Percentiles rank a stretch among this genome's conserved stretches.
Conservation (phyloP, 2,797 vertebrate species). For the Halcyon leucocephala region DNA sequence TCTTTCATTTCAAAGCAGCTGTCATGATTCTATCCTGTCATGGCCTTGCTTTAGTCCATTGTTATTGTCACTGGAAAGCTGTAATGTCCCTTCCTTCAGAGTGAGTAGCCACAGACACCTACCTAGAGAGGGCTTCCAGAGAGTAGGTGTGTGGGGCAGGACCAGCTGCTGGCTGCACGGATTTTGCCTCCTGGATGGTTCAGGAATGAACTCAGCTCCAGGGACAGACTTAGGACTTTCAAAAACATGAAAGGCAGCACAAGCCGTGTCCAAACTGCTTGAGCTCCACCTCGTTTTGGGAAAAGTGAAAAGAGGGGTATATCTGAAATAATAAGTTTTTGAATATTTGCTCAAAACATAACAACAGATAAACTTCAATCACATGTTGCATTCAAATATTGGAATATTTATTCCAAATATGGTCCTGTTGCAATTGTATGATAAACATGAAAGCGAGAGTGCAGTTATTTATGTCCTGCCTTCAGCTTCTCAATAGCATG, state of each 20-base stretch:
- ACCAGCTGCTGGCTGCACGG: fast-evolving
- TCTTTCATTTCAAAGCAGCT: neutral
- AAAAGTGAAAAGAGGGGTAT: conserved; percentile 31
- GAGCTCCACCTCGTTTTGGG: neutral
- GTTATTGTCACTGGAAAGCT: neutral
- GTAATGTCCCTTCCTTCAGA: fast-evolving
- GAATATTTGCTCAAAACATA: conserved; percentile 69
- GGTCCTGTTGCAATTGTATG: conserved; percentile 72
- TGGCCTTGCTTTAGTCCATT: neutral
- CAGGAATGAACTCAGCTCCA: neutral
- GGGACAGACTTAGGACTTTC: neutral
- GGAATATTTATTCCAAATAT: conserved; percentile 78
- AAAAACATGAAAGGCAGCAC: neutral
- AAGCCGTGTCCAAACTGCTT: neutral
- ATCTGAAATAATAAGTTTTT: conserved; percentile 46
- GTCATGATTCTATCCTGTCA: neutral
- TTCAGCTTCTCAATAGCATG: conserved; percentile 70
- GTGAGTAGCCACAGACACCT: neutral
- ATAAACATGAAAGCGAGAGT: conserved; percentile 75
- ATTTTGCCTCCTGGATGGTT: fast-evolving
- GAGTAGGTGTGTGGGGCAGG: neutral
- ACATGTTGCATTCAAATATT: conserved; percentile 74
- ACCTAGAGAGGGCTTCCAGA: fast-evolving
- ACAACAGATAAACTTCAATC: conserved; percentile 73
- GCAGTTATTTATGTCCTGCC: conserved; percentile 75